These are phyloP conservation scores for Saccostrea echinata DNA, from an alignment of 1,140 invertebrate species.

Conservation along the genomic window DNA sequence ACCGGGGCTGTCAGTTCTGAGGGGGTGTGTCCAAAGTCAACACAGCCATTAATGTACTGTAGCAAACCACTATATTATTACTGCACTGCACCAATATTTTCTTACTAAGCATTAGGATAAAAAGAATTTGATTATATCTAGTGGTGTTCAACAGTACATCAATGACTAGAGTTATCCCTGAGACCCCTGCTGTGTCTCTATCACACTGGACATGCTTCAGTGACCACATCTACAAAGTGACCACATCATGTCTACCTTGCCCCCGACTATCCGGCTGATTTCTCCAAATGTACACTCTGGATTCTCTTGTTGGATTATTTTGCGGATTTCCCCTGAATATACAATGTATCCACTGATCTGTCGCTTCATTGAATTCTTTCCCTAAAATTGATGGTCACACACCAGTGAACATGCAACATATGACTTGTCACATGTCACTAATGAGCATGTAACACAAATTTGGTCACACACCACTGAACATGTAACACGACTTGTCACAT, in stretches of 20 bases:
- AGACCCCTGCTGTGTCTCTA: slow-evolving; percentile 20
- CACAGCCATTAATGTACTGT: not conserved
- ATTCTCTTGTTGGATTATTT: slow-evolving; percentile 92
- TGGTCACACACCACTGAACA: not conserved
- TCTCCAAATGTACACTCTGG: slow-evolving; percentile 97
- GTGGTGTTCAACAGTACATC: not conserved
- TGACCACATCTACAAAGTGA: slow-evolving; percentile 31
- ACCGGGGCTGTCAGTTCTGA: not conserved
- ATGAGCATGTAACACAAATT: too few relatives aligned
- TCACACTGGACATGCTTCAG: not conserved
- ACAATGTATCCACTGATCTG: slow-evolving; percentile 98
- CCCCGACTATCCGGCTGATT: slow-evolving; percentile 97
- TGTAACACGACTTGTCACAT: not conserved
- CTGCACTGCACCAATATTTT: too few relatives aligned
- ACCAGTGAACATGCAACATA: not conserved
- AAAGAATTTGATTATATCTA: too few relatives aligned
- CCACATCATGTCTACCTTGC: slow-evolving; percentile 84
- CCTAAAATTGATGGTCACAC: slow-evolving; percentile 46
- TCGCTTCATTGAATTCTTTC: slow-evolving; percentile 59
- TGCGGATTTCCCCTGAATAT: slow-evolving; percentile 96
- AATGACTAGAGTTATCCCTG: not conserved
- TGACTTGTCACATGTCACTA: not conserved
- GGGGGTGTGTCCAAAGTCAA: not conserved
- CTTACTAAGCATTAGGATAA: too few relatives aligned
- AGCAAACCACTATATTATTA: too few relatives aligned